Evolutionary conservation across 2,113 vertebrate species (phyloP).

Genomic region (Mormoops blainvillei): DNA sequence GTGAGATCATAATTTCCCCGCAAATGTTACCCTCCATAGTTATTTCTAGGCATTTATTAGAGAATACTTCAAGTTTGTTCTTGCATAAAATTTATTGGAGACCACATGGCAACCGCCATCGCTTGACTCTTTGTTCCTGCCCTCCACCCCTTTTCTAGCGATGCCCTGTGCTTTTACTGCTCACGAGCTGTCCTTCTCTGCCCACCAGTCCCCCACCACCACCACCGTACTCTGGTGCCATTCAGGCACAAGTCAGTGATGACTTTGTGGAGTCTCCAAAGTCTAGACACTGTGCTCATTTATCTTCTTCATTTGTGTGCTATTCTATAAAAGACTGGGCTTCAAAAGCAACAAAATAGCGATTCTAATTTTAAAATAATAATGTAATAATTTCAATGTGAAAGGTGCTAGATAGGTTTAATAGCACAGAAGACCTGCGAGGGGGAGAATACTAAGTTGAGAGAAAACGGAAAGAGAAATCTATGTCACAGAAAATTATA

Average conservation of each 20-base stretch:
- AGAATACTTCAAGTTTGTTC: not conserved
- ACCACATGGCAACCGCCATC: too few species aligned
- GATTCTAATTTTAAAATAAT: not conserved
- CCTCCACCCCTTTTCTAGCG: accelerated
- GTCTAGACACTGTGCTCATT: not conserved
- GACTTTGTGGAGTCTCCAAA: not conserved
- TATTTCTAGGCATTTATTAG: not conserved
- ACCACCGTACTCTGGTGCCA: not conserved
- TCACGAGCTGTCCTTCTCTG: not conserved
- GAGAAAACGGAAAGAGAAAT: not conserved
- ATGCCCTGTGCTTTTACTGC: not conserved
- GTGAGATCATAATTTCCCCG: not conserved
- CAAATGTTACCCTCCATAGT: not conserved
- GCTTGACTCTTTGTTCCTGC: not conserved
- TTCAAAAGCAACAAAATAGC: not conserved
- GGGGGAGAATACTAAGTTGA: not conserved
- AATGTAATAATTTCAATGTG: not conserved
- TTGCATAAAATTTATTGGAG: not conserved
- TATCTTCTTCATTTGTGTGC: not conserved
- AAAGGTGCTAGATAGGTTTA: not conserved
- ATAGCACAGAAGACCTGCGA: not conserved
- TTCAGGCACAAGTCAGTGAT: not conserved
- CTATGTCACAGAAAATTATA: not conserved
- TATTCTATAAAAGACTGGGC: not conserved
- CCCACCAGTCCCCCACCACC: too few species aligned